Evolutionary conservation across 2,888 invertebrate species (phyloP).

Genomic region (Formica aserva): DNA sequence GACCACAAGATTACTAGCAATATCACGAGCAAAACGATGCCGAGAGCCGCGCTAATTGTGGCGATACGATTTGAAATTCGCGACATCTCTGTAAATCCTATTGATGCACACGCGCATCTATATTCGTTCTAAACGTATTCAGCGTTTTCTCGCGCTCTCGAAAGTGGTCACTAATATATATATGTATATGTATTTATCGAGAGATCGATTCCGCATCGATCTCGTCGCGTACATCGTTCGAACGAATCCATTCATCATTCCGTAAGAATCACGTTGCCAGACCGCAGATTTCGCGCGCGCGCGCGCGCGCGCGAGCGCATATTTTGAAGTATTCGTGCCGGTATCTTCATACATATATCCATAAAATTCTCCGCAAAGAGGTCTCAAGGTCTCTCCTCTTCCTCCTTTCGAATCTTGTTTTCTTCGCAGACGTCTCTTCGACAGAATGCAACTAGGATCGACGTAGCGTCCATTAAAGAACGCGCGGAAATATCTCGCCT

Average conservation of each 20-base stretch:
- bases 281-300: slow-evolving; percentile 40
- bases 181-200: slow-evolving; percentile 13
- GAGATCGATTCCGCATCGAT: slow-evolving; percentile 40
- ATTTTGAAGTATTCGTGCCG: slow-evolving; percentile 65
- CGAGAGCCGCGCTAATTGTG: slow-evolving; percentile 71
- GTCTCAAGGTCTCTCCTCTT: slow-evolving; percentile 64
- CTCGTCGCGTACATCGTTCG: slow-evolving; percentile 9
- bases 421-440: slow-evolving; percentile 55
- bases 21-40: slow-evolving; percentile 75
- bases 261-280: slow-evolving; percentile 23
- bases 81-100: slow-evolving; percentile 71
- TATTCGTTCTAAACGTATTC: slow-evolving; percentile 37
- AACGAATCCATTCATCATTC: slow-evolving; percentile 65
- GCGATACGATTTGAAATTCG: slow-evolving; percentile 73
- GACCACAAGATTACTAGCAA: slow-evolving; percentile 77
- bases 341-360: slow-evolving; percentile 59
- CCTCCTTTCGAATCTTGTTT: slow-evolving; percentile 65
- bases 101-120: slow-evolving; percentile 42
- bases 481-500: slow-evolving; percentile 32
- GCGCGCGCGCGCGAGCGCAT: slow-evolving; percentile 34
- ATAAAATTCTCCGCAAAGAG: slow-evolving; percentile 56
- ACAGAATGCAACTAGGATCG: slow-evolving; percentile 66
- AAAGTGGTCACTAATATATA: slow-evolving; percentile 37
- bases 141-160: slow-evolving; percentile 37
- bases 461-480: slow-evolving; percentile 69